Conservation (phyloP, 2,113 vertebrate species). For the Vidua macroura region DNA sequence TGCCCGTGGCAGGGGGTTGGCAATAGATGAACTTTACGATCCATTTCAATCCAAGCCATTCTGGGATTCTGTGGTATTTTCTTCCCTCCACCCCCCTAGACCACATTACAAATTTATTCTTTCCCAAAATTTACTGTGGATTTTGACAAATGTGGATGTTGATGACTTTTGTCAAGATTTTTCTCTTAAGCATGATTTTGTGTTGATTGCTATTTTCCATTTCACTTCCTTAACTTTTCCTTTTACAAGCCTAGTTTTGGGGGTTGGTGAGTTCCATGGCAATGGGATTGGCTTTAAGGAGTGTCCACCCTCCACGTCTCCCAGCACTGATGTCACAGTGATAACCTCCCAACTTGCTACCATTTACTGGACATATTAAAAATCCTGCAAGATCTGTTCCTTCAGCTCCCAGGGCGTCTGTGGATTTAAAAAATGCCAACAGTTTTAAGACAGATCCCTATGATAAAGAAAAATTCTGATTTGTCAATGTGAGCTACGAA, state of each 20-base stretch:
- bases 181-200: background rate
- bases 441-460: background rate
- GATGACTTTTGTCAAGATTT: background rate
- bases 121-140: background rate
- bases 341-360: background rate
- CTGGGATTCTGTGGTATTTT: background rate
- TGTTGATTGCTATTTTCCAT: background rate
- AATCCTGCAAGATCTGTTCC: background rate
- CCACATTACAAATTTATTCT: background rate
- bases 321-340: background rate
- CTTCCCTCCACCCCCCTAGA: fast-evolving
- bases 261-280: background rate
- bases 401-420: background rate
- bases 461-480: background rate
- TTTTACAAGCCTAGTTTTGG: background rate
- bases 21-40: background rate
- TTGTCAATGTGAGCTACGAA: background rate
- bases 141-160: background rate
- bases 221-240: background rate
- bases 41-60: background rate
- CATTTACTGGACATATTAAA: background rate
- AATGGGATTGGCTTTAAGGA: background rate
- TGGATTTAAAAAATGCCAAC: background rate
- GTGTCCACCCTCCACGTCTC: fast-evolving
- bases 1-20: background rate